These are phyloP conservation scores for Diachasmimorpha longicaudata DNA, from an alignment of 1,140 invertebrate species.

Conservation along the genomic window DNA sequence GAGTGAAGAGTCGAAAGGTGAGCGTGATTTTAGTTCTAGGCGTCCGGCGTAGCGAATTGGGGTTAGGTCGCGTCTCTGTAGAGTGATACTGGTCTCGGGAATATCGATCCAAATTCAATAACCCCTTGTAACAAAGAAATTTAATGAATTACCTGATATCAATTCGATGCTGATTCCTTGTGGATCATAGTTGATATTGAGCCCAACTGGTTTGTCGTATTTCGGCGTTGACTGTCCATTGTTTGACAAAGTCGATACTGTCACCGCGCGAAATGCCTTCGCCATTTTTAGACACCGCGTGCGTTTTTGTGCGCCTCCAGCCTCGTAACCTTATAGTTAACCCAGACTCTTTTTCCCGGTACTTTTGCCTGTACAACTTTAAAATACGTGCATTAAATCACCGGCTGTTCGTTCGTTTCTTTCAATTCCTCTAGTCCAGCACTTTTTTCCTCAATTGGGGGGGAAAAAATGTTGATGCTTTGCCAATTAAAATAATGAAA, in stretches of 20 bases:
- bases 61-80: constrained; percentile 42
- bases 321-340: background rate
- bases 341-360: background rate
- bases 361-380: too few relatives aligned
- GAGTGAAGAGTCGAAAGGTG: background rate
- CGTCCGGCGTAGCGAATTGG: constrained; percentile 32
- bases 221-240: constrained; percentile 70
- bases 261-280: constrained; percentile 73
- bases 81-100: constrained; percentile 31
- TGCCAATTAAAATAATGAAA: background rate
- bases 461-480: too few relatives aligned
- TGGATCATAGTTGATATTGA: constrained; percentile 77
- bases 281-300: constrained; percentile 69
- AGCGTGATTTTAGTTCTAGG: background rate
- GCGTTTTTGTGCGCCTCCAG: constrained; percentile 43
- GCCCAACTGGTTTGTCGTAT: constrained; percentile 72
- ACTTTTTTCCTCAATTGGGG: background rate
- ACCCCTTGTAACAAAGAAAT: constrained; percentile 6
- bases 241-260: constrained; percentile 72
- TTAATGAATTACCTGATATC: constrained; percentile 60
- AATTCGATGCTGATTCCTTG: constrained; percentile 77
- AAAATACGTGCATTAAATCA: background rate
- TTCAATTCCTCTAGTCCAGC: background rate
- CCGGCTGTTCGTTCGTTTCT: background rate
- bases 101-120: constrained; percentile 37